Percentiles rank a stretch among this genome's conserved stretches.
These are phyloP conservation scores for Colletes latitarsis DNA, from an alignment of 1,140 invertebrate species.

Conservation along the genomic window DNA sequence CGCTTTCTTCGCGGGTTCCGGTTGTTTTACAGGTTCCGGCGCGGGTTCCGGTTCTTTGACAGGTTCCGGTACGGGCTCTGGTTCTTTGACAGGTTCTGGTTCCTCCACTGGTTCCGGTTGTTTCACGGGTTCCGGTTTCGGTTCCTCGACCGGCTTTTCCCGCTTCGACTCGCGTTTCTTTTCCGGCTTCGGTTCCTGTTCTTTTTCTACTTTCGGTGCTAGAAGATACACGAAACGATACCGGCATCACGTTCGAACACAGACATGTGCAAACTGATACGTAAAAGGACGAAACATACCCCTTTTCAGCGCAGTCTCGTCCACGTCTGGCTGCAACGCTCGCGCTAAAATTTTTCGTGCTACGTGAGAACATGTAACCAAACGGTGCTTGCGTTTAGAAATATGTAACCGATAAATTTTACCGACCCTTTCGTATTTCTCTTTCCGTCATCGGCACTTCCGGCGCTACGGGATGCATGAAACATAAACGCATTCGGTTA, in stretches of 20 bases:
- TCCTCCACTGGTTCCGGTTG: slow-evolving; percentile 33
- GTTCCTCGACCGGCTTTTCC: slow-evolving; percentile 23
- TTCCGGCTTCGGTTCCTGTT: slow-evolving; percentile 49
- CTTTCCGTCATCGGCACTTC: slow-evolving; percentile 74
- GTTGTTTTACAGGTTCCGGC: slow-evolving; percentile 42
- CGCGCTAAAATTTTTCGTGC: slow-evolving; percentile 71
- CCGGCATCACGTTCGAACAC: not conserved
- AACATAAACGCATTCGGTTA: slow-evolving; percentile 64
- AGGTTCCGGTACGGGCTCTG: slow-evolving; percentile 50
- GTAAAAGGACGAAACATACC: slow-evolving; percentile 27
- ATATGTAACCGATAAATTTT: slow-evolving; percentile 39
- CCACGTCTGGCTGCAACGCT: slow-evolving; percentile 67
- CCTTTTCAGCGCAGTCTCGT: slow-evolving; percentile 7
- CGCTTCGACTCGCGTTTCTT: slow-evolving; percentile 33
- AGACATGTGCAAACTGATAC: not conserved
- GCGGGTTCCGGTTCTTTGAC: slow-evolving; percentile 31
- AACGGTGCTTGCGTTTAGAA: not conserved
- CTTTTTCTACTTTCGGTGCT: slow-evolving; percentile 49
- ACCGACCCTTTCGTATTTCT: slow-evolving; percentile 78
- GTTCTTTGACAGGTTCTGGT: slow-evolving; percentile 35
- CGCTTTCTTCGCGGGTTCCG: slow-evolving; percentile 18
- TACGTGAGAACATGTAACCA: slow-evolving; percentile 29
- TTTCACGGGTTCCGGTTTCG: slow-evolving; percentile 33
- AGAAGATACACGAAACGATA: slow-evolving; percentile 18
- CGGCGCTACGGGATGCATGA: slow-evolving; percentile 70